phyloP scores from a whole-genome alignment of 2,113 vertebrate genomes.

The Canis aureus region DNA sequence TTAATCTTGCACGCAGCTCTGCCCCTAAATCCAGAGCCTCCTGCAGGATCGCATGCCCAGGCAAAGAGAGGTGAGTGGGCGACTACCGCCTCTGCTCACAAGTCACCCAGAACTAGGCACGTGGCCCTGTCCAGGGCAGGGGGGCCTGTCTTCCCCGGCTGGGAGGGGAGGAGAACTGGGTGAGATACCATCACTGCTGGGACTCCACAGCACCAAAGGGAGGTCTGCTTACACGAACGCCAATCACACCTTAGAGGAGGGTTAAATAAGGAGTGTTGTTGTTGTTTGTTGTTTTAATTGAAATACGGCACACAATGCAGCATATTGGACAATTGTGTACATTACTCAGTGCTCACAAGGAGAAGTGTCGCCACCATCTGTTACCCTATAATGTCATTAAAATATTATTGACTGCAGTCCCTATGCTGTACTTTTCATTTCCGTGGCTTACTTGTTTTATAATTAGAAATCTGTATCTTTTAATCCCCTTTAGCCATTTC shows the following conservation, averaged over 20 bases:
- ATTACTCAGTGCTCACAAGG: background rate
- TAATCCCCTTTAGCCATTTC: background rate
- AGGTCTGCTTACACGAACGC: background rate
- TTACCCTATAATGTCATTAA: background rate
- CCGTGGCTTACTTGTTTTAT: background rate
- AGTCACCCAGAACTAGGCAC: background rate
- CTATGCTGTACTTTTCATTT: background rate
- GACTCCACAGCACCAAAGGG: background rate
- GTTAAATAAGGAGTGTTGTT: background rate
- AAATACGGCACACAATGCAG: background rate
- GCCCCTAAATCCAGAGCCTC: background rate
- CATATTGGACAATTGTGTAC: background rate
- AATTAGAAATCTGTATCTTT: background rate
- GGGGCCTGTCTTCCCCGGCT: background rate
- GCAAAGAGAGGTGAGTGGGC: background rate
- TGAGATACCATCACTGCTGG: background rate
- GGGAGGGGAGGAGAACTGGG: background rate
- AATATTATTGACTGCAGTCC: background rate
- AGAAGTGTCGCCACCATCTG: background rate
- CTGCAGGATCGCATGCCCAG: no score
- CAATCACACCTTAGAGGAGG: background rate
- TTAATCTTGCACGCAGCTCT: background rate
- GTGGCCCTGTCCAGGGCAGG: background rate
- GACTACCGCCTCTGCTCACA: background rate
- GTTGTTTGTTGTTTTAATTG: background rate